Evolutionary conservation across 2,113 vertebrate genomes (phyloP).

Genomic region (Lanius ludovicianus): DNA sequence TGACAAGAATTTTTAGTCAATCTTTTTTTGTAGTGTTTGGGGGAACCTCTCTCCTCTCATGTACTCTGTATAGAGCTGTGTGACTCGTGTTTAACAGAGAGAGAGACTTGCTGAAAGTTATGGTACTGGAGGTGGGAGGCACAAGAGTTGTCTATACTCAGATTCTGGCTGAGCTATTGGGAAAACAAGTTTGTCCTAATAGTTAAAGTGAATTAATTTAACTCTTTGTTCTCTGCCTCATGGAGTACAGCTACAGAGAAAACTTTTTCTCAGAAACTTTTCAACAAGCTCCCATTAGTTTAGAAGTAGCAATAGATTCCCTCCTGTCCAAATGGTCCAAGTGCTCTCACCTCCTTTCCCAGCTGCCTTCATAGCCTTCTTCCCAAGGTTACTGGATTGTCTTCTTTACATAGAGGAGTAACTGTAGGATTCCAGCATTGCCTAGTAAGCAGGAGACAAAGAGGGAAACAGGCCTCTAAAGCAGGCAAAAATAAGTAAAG

Average conservation of each 20-base stretch:
- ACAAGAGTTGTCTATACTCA: neutral
- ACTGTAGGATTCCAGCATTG: neutral
- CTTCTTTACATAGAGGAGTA: neutral
- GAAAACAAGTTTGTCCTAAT: neutral
- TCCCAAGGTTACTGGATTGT: neutral
- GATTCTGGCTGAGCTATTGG: neutral
- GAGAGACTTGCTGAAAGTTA: neutral
- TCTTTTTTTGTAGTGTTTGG: neutral
- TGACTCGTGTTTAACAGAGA: neutral
- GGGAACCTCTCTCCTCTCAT: neutral
- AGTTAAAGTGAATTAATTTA: neutral
- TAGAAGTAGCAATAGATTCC: neutral
- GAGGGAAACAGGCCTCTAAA: neutral
- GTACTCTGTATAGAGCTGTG: neutral
- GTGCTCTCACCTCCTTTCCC: neutral
- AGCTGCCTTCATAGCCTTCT: neutral
- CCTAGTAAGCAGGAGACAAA: neutral
- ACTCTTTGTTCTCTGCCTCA: neutral
- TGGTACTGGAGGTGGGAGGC: no score
- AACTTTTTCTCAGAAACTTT: neutral
- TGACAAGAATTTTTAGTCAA: neutral
- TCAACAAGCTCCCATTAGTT: neutral
- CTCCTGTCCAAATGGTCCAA: neutral
- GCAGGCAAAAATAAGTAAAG: neutral
- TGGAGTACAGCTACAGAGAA: neutral